Evolutionary conservation across 2,888 invertebrate species (phyloP), one percentile per base, ranked within the genome.

Genomic region (Mythimna lalbum): DNA sequence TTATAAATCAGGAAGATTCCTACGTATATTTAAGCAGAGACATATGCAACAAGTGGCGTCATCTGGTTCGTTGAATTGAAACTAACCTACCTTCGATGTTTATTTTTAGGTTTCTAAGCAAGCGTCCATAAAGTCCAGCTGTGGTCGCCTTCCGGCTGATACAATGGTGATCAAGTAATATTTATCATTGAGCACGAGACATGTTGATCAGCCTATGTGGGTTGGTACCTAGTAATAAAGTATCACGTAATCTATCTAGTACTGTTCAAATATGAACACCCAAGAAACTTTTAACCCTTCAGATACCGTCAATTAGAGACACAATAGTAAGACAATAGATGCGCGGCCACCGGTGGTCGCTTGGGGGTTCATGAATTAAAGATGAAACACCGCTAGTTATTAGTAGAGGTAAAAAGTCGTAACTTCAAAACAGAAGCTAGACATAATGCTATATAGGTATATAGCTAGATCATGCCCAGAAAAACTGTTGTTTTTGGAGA

Each of bases 41-140:
- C 14, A 31, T 19, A 12, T 47, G 43, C 14, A 17, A 43, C 61
- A 10, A 77, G 72, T 65, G 7, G 43, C 60, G 73, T 39, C 73
- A 78, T 67, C 78, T 67, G 0, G 9, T 67, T 23, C 0, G 3
- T 12, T 56, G 19, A 23, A 12, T n/a, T 33, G 4, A 19, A 73
- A 77, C 52, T 61, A 73, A 50, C 23, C 0, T 5, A 62, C 17
- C 0, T 57, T 19, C 0, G 17, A 21, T 1, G 10, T 23, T 21
- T 76, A 77, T 66, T 56, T 52, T 63, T 66, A 63, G 65, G 36
- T 55, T 62, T 53, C 2, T 49, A 61, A 23, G 53, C 31, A 27
- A 43, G 31, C 52, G 57, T 50, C n/a, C 36, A 72, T 33, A 63
- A 60, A 23, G 57, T 72, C 50, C 72, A 72, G 21, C 27, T 2